Conservation (phyloP, 2,888 invertebrate species). For the Idaea dimidiata region DNA sequence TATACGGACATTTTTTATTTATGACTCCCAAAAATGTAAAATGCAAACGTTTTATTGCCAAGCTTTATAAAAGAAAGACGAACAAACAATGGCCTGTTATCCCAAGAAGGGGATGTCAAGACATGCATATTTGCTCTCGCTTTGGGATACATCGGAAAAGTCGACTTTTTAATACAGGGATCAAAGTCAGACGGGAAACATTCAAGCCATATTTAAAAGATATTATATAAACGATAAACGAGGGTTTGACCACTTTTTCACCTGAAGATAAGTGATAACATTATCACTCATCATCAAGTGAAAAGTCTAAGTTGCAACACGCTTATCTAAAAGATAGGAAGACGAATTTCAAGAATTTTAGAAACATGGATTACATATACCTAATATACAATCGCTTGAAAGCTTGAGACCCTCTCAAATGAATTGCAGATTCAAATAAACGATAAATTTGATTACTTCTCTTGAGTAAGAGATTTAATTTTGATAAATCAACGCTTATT, state of each 20-base stretch:
- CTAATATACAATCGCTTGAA: constrained; percentile 14
- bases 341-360: too few species aligned
- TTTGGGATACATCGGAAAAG: constrained; percentile 42
- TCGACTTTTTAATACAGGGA: constrained; percentile 43
- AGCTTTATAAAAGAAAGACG: constrained; percentile 74
- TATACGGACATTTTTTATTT: constrained; percentile 71
- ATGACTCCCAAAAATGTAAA: constrained; percentile 76
- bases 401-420: constrained; percentile 55
- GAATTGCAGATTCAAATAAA: constrained; percentile 71
- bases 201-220: constrained; percentile 6
- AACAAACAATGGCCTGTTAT: constrained; percentile 75
- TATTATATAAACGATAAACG: too few species aligned
- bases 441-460: constrained; percentile 76
- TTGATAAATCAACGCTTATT: constrained; percentile 76
- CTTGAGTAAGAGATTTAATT: constrained; percentile 76
- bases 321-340: too few species aligned
- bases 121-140: constrained; percentile 56
- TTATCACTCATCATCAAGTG: too few species aligned
- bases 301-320: too few species aligned
- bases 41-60: constrained; percentile 78
- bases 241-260: too few species aligned
- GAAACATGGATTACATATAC: not conserved
- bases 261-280: too few species aligned
- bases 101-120: constrained; percentile 65
- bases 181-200: constrained; percentile 26